A percentile compares a stretch with the other conserved stretches of the same genome.
These are phyloP conservation scores for Pseudoatta argentina DNA, from an alignment of 1,140 invertebrate species.

Conservation along the genomic window DNA sequence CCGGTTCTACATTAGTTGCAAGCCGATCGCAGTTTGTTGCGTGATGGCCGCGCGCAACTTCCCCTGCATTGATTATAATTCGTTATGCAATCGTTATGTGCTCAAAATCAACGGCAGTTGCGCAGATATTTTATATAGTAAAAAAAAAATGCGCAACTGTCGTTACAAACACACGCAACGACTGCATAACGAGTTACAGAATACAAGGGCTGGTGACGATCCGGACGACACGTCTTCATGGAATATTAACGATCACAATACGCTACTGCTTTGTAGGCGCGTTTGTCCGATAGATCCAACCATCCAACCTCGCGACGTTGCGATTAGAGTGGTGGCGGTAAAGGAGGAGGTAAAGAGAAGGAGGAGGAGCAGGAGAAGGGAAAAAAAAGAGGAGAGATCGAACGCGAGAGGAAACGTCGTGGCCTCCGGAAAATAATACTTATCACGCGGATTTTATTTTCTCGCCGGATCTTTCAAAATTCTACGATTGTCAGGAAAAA, in stretches of 20 bases:
- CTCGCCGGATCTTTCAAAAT: background rate
- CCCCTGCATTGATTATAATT: too few relatives aligned
- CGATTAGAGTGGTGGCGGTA: background rate
- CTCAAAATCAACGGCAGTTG: too few relatives aligned
- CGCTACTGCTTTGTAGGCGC: background rate
- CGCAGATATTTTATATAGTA: too few relatives aligned
- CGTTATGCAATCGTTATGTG: too few relatives aligned
- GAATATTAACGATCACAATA: conserved; percentile 16
- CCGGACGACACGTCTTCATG: too few relatives aligned
- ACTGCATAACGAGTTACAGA: too few relatives aligned
- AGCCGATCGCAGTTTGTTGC: too few relatives aligned
- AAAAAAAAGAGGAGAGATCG: conserved; percentile 13
- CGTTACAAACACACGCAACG: too few relatives aligned
- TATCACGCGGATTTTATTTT: background rate
- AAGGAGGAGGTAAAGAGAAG: background rate
- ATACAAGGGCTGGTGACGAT: too few relatives aligned
- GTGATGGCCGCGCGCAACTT: background rate
- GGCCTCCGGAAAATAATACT: background rate
- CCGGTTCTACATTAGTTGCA: too few relatives aligned
- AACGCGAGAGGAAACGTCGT: background rate
- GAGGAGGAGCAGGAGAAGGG: background rate
- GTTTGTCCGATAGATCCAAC: background rate
- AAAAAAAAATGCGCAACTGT: too few relatives aligned
- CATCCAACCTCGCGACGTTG: background rate
- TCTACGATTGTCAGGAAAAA: background rate